phyloP scores from a whole-genome alignment of 2,888 invertebrate species.

The Eupithecia dodoneata region DNA sequence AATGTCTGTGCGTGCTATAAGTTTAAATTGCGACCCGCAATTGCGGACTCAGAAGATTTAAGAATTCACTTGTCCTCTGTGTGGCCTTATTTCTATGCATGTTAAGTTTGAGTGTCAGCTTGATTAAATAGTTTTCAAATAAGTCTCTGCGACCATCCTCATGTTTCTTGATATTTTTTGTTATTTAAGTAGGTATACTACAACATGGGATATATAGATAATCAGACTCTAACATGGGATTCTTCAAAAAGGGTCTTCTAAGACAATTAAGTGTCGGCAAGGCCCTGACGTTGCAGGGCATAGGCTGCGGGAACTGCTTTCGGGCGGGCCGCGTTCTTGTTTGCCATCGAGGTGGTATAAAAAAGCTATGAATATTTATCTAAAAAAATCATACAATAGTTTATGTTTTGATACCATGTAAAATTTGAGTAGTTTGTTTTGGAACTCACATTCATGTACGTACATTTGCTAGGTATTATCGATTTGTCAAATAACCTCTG shows the following conservation, averaged over 20 bases:
- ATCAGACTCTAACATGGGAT: too few species aligned
- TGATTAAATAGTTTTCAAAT: neutral
- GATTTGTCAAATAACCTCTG: neutral
- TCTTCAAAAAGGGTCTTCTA: too few species aligned
- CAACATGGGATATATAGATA: too few species aligned
- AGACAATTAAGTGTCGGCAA: too few species aligned
- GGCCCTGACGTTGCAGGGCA: too few species aligned
- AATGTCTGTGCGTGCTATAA: slow-evolving; percentile 58
- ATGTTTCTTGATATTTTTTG: neutral
- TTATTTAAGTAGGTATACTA: too few species aligned
- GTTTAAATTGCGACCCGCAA: slow-evolving; percentile 74
- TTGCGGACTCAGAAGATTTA: slow-evolving; percentile 16
- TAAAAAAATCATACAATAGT: too few species aligned
- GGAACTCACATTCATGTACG: neutral
- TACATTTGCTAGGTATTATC: neutral
- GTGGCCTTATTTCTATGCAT: neutral
- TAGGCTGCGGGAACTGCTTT: too few species aligned
- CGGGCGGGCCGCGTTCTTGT: too few species aligned
- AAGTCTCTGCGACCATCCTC: neutral
- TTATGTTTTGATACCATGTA: neutral
- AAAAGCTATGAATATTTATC: too few species aligned
- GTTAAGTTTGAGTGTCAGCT: neutral
- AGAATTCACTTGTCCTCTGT: neutral
- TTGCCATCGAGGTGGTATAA: too few species aligned
- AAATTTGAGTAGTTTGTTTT: neutral